Evolutionary conservation across 2,888 invertebrate genomes (phyloP), one percentile per base, ranked within the genome.

Genomic region (Nephrotoma flavescens): DNA sequence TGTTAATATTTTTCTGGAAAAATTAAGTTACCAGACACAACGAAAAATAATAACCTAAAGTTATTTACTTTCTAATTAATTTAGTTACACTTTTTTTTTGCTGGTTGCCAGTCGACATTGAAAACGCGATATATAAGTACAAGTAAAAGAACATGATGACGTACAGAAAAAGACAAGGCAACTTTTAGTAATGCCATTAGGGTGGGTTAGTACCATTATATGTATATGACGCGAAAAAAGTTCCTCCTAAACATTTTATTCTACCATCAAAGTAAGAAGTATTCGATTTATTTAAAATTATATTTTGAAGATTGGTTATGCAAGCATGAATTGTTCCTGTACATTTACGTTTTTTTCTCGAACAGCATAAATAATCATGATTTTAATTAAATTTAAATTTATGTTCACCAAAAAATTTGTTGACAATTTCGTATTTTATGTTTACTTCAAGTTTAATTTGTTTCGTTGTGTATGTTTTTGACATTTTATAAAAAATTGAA

Each of bases 1-100:
- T 44, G 44, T 44, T 44, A 7, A 31, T 71, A 71, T 71, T 31
- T 71, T 71, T 71, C 3, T 31, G 9, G 31, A 71, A 71, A n/a
- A 71, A 71, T 71, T 71, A 71, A 71, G 71, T 71, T 71, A 71
- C 71, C 71, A 71, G 71, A 86, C 15, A 47, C 19, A 45, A 86
- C 3, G 41, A 86, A 86, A 52, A 52, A 52, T n/a, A 86, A 57
- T 31, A 86, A 42, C 52, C 86, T 41, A 47, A 86, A 86, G 86
- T 86, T 86, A 86, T 86, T 86, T 86, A 86, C 86, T 86, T 57
- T 52, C 9, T 86, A 86, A 86, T 86, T 86, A 86, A 86, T 86
- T 86, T 86, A 52, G 52, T 86, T 86, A 86, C 52, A 52, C 47
- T 86, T 86, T 86, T 41, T n/a, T 1, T 41, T 41, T 41, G 6